Percentiles rank a stretch among this genome's conserved stretches.
Conservation (phyloP, 1,140 invertebrate genomes). For the Heliconius hermathena region DNA sequence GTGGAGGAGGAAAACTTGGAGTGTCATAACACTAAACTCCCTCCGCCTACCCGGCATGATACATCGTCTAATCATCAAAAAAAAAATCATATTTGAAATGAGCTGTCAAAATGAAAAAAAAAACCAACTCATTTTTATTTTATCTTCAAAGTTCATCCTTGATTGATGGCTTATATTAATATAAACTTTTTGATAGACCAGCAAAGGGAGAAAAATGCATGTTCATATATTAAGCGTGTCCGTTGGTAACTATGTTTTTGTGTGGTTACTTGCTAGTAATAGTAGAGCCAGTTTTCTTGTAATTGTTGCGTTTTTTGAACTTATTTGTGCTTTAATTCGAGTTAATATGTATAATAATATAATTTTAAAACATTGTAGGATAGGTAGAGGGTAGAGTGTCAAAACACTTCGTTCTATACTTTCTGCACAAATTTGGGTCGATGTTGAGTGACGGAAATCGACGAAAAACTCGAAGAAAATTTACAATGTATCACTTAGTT, state of each 20-base stretch:
- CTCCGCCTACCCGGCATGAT: too few species aligned
- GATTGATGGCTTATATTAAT: constrained; percentile 22
- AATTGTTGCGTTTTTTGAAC: not conserved
- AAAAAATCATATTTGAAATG: not conserved
- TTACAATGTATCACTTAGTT: too few species aligned
- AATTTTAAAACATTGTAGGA: too few species aligned
- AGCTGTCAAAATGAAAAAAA: constrained; percentile 15
- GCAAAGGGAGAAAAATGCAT: constrained; percentile 24
- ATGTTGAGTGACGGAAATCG: too few species aligned
- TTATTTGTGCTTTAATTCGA: not conserved
- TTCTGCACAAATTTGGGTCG: too few species aligned
- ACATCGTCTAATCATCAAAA: too few species aligned
- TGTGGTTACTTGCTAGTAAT: not conserved
- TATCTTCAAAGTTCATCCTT: constrained; percentile 19
- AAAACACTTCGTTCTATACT: too few species aligned
- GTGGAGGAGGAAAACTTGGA: too few species aligned
- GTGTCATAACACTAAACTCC: too few species aligned
- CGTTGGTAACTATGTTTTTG: constrained; percentile 16
- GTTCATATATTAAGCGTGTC: constrained; percentile 7
- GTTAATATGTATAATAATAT: not conserved
- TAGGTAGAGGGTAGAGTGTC: too few species aligned
- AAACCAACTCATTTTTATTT: constrained; percentile 14
- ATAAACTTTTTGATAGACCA: constrained; percentile 14
- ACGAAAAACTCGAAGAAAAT: too few species aligned
- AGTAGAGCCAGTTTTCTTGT: not conserved